Evolutionary conservation across 2,888 invertebrate genomes (phyloP).

Genomic region (Alviniconcha strummeri): DNA sequence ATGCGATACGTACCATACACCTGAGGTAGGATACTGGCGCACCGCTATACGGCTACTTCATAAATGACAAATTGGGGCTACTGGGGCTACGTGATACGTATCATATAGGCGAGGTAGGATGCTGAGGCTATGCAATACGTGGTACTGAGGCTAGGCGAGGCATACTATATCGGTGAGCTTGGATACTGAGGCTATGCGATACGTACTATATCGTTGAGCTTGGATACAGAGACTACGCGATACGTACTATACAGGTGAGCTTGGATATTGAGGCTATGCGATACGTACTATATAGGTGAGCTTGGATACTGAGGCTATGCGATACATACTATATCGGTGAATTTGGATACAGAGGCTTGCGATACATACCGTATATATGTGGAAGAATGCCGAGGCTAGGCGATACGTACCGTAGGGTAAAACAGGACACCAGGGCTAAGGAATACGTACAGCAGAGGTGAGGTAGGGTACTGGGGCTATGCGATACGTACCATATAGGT

Average conservation of each 20-base stretch:
- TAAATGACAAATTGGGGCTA: background rate
- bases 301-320: background rate
- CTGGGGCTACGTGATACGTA: background rate
- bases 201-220: background rate
- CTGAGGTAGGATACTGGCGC: conserved; percentile 72
- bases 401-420: background rate
- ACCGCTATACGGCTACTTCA: conserved; percentile 63
- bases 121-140: too few relatives aligned
- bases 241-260: conserved; percentile 52
- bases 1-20: conserved; percentile 58
- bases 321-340: background rate
- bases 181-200: conserved; percentile 51
- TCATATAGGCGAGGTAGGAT: too few relatives aligned
- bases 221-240: background rate
- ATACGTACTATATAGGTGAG: background rate
- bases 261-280: conserved; percentile 53
- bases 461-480: too few relatives aligned
- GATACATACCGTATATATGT: background rate
- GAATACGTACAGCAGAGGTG: too few relatives aligned
- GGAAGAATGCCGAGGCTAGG: background rate
- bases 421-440: too few relatives aligned
- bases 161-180: conserved; percentile 71
- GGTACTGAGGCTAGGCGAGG: background rate
- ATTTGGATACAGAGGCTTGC: background rate
- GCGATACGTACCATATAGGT: too few relatives aligned